A percentile compares a stretch with the other conserved stretches of the same genome.
These are phyloP conservation scores for Oxygymnocypris stewartii DNA, from an alignment of 2,113 vertebrate species.

Conservation along the genomic window DNA sequence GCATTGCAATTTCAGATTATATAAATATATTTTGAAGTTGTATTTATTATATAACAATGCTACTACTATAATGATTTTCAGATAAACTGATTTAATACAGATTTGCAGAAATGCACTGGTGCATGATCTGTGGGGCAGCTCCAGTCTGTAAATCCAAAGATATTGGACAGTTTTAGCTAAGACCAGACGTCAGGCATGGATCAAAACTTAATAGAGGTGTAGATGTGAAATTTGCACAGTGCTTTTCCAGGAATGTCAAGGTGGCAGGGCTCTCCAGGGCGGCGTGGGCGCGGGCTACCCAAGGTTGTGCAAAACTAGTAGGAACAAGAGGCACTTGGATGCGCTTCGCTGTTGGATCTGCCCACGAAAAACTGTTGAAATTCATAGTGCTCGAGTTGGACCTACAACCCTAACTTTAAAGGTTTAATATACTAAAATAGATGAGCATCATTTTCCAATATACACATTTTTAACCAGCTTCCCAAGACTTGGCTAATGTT, in stretches of 20 bases:
- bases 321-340: constrained; percentile 20
- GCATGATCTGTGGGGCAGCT: background rate
- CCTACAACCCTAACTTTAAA: background rate
- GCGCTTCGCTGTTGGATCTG: constrained; percentile 3
- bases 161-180: background rate
- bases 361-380: background rate
- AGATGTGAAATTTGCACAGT: constrained; percentile 1
- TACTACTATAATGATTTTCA: background rate
- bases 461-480: background rate
- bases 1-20: background rate
- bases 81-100: background rate
- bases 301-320: constrained; percentile 12
- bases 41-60: background rate
- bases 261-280: constrained; percentile 20
- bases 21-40: background rate
- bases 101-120: background rate
- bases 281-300: constrained; percentile 33
- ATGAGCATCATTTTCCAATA: background rate
- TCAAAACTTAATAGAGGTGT: background rate
- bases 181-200: background rate
- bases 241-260: constrained; percentile 32
- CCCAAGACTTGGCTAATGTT: background rate
- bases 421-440: background rate
- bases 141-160: background rate
- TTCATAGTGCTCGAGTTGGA: constrained; percentile 15